Percentiles rank a stretch among this genome's conserved stretches.
phyloP scores from a whole-genome alignment of 2,888 invertebrate genomes.

The Melieria picta region DNA sequence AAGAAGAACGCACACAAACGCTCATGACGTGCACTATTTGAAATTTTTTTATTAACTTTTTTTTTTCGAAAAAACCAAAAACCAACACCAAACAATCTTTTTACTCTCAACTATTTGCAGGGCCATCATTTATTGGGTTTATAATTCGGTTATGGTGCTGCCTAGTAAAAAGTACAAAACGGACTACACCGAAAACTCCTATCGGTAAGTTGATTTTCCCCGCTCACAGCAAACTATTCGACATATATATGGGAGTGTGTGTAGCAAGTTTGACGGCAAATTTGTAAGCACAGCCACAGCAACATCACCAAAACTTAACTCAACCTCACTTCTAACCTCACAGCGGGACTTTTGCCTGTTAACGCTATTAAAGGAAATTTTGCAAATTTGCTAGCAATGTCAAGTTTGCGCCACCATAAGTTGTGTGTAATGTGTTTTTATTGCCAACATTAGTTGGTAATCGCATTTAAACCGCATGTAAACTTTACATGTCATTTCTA shows the following conservation, averaged over 20 bases:
- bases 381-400: too few relatives aligned
- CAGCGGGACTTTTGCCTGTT: too few relatives aligned
- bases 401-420: too few relatives aligned
- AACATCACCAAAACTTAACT: too few relatives aligned
- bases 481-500: background rate
- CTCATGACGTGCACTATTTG: background rate
- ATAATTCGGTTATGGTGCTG: constrained; percentile 88
- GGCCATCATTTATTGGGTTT: constrained; percentile 93
- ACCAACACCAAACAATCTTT: background rate
- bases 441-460: too few relatives aligned
- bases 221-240: background rate
- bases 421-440: too few relatives aligned
- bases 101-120: constrained; percentile 59
- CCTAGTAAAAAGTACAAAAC: constrained; percentile 89
- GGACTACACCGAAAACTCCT: constrained; percentile 85
- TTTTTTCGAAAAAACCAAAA: background rate
- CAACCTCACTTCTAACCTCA: too few relatives aligned
- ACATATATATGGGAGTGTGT: too few relatives aligned
- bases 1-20: constrained; percentile 2
- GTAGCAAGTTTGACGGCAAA: too few relatives aligned
- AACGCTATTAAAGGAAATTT: too few relatives aligned
- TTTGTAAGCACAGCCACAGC: too few relatives aligned
- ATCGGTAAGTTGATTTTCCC: constrained; percentile 68
- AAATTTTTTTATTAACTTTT: background rate
- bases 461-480: background rate